Evolutionary conservation across 2,888 invertebrate species (phyloP).

Genomic region (Caenorhabditis auriculariae): DNA sequence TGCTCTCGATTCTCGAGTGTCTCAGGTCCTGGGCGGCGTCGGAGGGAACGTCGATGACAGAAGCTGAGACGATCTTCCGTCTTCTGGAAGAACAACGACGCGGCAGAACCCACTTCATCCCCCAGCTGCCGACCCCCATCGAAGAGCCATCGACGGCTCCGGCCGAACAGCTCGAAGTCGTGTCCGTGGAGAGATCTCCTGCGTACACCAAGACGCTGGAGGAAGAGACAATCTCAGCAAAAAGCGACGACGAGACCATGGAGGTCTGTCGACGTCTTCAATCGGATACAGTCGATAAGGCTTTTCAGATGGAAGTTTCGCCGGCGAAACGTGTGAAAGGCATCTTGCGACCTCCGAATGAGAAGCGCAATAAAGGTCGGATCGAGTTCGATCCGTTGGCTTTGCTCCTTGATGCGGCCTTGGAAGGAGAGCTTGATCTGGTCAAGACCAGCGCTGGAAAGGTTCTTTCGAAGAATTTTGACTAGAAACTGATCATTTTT

Average conservation of each 20-base stretch:
- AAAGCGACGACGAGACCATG: not conserved
- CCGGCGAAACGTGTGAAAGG: conserved; percentile 50
- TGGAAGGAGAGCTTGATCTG: conserved; percentile 95
- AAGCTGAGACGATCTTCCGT: conserved; percentile 51
- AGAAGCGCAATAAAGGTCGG: conserved; percentile 68
- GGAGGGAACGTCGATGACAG: conserved; percentile 42
- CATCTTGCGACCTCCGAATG: conserved; percentile 44
- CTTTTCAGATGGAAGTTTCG: conserved; percentile 7
- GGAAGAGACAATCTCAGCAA: not conserved
- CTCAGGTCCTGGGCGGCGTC: conserved; percentile 59
- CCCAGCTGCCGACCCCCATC: conserved; percentile 27
- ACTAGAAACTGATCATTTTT: no score
- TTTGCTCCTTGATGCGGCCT: conserved; percentile 88
- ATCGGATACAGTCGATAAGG: conserved; percentile 1
- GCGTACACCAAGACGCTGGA: no score
- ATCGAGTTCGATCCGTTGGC: conserved; percentile 98
- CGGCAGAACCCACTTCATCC: conserved; percentile 41
- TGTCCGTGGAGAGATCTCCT: conserved; percentile 1
- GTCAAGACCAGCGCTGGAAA: conserved; percentile 88
- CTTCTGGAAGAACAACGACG: conserved; percentile 53
- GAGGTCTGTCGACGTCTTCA: not conserved
- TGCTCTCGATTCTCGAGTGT: not conserved
- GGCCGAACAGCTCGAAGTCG: not conserved
- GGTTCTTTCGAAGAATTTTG: no score
- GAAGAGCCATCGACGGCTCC: conserved; percentile 6